Evolutionary conservation across 2,797 vertebrate species (phyloP), one percentile per base, ranked within the genome.

Genomic region (Schizothorax lantsangensis): DNA sequence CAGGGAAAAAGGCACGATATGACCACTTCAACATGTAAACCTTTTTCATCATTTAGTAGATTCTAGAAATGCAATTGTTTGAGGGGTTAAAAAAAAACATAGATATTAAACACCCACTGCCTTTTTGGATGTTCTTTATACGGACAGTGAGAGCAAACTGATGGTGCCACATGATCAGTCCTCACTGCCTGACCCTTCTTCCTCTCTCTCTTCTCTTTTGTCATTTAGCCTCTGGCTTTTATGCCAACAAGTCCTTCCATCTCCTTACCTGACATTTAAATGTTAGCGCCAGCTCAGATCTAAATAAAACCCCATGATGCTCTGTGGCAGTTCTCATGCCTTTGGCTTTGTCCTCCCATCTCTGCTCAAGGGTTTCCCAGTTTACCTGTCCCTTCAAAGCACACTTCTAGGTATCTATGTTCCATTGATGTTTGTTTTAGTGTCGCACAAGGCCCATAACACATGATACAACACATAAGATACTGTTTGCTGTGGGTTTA

Each of bases 201-300:
- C 9, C 33, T 30, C 12, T 33, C 9, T 73, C 66, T 54, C 14
- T 77, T 43, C 79, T 36, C 43, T 47, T 72, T 49, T 38, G 26
- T 33, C 43, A 7, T 81, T 86, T 79, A 79, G 66, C 86, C 86
- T 80, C 57, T 40, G 72, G 87, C 87, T 86, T 80, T 85, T 74
- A 79, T 84, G 36, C 74, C 75, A 88, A 81, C 85, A 88, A 83
- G 73, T 88, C 85, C 84, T 82, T 85, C 81, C 26, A 14, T 83
- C 85, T 80, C 68, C 52, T 83, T 75, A 89, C 80, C 89, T 89
- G 88, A 90, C 89, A 88, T 91, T 91, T 90, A 90, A 91, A 91
- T 90, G 90, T 88, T 89, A 89, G 79, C 73, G 79, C 89, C 84
- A 88, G 86, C 88, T 87, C 86, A 86, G 88, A 91, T 91, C 89